Conservation (phyloP, 2,797 vertebrate species). For the Sebastes baramenuke region DNA sequence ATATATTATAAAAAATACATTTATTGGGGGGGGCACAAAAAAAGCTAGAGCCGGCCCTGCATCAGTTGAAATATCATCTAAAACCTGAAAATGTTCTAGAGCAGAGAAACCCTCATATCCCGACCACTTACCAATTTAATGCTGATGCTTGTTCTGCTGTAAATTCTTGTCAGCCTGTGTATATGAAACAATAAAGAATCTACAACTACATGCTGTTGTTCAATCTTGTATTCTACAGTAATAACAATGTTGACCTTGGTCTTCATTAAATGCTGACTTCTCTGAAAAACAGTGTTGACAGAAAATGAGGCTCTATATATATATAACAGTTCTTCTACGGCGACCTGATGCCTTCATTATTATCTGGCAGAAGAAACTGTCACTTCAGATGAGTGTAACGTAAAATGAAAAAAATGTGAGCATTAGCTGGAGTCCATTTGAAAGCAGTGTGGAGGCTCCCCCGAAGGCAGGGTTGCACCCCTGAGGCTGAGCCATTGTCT, state of each 20-base stretch:
- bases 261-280: conserved; percentile 1
- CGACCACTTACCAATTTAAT: not conserved
- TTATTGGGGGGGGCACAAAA: too few relatives aligned
- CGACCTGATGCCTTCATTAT: conserved; percentile 7
- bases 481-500: conserved; percentile 30
- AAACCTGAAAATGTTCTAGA: not conserved
- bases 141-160: not conserved
- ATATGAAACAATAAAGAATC: not conserved
- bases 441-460: conserved; percentile 14
- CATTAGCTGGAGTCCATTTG: conserved; percentile 12
- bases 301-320: not conserved
- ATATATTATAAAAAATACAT: too few relatives aligned
- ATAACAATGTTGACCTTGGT: not conserved
- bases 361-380: conserved; percentile 11
- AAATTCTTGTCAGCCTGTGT: not conserved
- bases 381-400: conserved; percentile 6
- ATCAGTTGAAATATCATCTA: not conserved
- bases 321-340: not conserved
- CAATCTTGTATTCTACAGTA: not conserved
- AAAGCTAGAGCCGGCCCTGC: too few relatives aligned
- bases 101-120: not conserved
- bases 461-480: conserved; percentile 1
- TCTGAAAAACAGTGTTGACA: not conserved
- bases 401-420: conserved; percentile 12
- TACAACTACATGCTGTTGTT: not conserved